phyloP scores from a whole-genome alignment of 2,797 vertebrate genomes.

The Danio albolineatus region DNA sequence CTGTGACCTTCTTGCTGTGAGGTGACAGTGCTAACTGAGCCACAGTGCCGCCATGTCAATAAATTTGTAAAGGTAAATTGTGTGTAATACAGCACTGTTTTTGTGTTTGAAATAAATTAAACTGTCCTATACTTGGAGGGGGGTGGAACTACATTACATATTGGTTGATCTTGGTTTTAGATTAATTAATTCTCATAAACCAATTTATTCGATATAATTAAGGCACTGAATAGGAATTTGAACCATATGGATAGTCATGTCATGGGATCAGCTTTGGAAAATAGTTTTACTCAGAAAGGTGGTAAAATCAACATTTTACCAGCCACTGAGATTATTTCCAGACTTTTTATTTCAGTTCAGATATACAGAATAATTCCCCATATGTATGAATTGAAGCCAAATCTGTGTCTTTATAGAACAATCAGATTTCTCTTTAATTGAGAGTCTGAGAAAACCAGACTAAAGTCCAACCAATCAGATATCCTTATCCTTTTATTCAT shows the following conservation, averaged over 20 bases:
- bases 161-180: too few relatives aligned
- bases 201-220: not conserved
- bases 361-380: not conserved
- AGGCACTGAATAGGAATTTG: too few relatives aligned
- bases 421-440: constrained; percentile 18
- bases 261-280: not conserved
- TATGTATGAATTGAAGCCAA: not conserved
- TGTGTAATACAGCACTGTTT: too few relatives aligned
- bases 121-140: too few relatives aligned
- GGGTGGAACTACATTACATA: too few relatives aligned
- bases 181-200: too few relatives aligned
- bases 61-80: too few relatives aligned
- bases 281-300: not conserved
- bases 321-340: not conserved
- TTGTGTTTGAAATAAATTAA: too few relatives aligned
- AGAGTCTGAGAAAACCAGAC: not conserved
- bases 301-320: not conserved
- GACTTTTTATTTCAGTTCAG: not conserved
- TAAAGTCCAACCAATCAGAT: not conserved
- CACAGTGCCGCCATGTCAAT: too few relatives aligned
- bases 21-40: too few relatives aligned
- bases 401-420: not conserved
- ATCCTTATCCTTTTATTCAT: not conserved
- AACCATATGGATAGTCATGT: not conserved
- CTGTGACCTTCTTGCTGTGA: too few relatives aligned